phyloP scores from a whole-genome alignment of 2,888 invertebrate genomes.

The Nymphalis urticae region DNA sequence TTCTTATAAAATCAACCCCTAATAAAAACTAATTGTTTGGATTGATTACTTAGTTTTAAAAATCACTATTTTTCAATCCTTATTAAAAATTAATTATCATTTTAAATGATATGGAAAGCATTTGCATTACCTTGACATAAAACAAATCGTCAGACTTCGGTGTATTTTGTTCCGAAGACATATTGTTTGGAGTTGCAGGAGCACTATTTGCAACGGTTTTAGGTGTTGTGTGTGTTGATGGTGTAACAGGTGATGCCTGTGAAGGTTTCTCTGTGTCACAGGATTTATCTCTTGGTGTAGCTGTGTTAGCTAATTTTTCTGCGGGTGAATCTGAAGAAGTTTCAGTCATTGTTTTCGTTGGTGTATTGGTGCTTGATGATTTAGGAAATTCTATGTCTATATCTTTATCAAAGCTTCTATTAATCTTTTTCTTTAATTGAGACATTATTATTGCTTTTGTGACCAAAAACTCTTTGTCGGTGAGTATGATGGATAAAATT shows the following conservation, averaged over 20 bases:
- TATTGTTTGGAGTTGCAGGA: slow-evolving; percentile 10
- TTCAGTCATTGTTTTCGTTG: neutral
- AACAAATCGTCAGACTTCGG: slow-evolving; percentile 18
- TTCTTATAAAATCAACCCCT: too few species aligned
- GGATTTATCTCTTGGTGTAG: neutral
- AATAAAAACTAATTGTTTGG: too few species aligned
- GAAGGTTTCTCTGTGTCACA: neutral
- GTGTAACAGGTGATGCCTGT: neutral
- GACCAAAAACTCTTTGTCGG: slow-evolving; percentile 31
- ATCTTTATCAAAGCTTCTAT: neutral
- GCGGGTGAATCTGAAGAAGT: neutral
- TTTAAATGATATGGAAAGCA: neutral
- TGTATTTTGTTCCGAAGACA: neutral
- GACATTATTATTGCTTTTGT: slow-evolving; percentile 21
- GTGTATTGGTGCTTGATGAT: neutral
- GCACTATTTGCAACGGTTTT: neutral
- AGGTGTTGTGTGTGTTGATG: neutral
- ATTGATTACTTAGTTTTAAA: too few species aligned
- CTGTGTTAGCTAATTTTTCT: neutral
- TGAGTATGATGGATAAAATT: slow-evolving; percentile 24
- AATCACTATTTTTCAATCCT: too few species aligned
- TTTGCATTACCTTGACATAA: slow-evolving; percentile 34
- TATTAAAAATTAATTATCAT: too few species aligned
- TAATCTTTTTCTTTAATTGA: slow-evolving; percentile 21
- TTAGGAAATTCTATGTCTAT: too few species aligned